These are phyloP conservation scores for Drosophila nasuta DNA, from an alignment of 1,140 invertebrate genomes.

Conservation along the genomic window DNA sequence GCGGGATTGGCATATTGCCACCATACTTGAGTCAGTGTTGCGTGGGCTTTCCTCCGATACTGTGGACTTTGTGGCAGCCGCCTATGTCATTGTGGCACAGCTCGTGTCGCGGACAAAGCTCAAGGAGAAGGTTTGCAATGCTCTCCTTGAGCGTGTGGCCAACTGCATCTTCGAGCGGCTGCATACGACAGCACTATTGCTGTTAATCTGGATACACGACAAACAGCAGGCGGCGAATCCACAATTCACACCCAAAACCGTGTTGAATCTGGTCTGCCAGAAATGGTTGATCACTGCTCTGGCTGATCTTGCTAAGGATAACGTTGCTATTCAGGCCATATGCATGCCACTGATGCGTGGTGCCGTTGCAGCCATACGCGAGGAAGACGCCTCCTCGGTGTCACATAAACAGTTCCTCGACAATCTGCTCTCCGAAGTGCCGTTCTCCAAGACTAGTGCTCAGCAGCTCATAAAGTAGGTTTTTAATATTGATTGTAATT, in stretches of 20 bases:
- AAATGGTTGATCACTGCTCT: conserved; percentile 66
- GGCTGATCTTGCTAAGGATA: conserved; percentile 56
- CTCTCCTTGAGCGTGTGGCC: conserved; percentile 68
- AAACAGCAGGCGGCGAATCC: conserved; percentile 85
- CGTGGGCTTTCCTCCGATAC: conserved; percentile 89
- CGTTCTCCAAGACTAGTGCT: conserved; percentile 58
- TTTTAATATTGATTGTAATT: not conserved
- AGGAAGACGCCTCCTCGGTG: conserved; percentile 17
- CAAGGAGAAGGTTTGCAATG: conserved; percentile 87
- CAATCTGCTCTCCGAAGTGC: conserved; percentile 59
- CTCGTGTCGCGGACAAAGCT: conserved; percentile 89
- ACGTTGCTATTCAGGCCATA: conserved; percentile 66
- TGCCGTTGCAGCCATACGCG: conserved; percentile 57
- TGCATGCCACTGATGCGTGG: conserved; percentile 64
- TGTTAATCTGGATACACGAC: conserved; percentile 88
- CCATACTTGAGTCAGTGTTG: conserved; percentile 89
- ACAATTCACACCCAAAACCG: conserved; percentile 72
- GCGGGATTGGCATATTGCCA: conserved; percentile 89
- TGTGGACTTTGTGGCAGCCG: conserved; percentile 89
- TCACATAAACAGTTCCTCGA: conserved; percentile 66
- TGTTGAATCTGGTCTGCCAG: conserved; percentile 67
- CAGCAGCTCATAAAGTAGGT: conserved; percentile 86
- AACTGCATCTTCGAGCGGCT: conserved; percentile 68
- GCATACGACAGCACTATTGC: conserved; percentile 83
- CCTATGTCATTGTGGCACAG: conserved; percentile 90